phyloP scores from a whole-genome alignment of 1,140 invertebrate species.

The Drosophila micromelanica region DNA sequence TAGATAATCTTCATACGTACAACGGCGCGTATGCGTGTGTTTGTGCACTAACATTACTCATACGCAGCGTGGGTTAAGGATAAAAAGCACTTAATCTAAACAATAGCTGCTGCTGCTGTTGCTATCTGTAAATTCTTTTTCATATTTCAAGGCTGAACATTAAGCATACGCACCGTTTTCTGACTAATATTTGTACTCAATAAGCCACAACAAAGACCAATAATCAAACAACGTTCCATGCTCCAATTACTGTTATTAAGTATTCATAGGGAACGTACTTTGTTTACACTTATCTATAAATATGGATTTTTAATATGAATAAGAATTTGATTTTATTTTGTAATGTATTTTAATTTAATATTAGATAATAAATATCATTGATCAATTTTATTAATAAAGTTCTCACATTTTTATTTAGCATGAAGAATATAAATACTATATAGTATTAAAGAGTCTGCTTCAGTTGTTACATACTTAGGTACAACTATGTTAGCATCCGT shows the following conservation, averaged over 20 bases:
- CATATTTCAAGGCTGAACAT: constrained; percentile 3
- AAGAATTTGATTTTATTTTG: too few species aligned
- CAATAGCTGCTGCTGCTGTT: constrained; percentile 19
- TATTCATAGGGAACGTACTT: background rate
- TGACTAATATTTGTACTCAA: constrained; percentile 9
- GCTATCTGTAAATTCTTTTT: background rate
- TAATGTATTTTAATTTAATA: too few species aligned
- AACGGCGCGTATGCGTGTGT: constrained; percentile 29
- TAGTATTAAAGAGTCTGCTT: too few species aligned
- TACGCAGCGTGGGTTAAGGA: constrained; percentile 10
- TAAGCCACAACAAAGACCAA: constrained; percentile 9
- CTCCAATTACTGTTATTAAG: constrained; percentile 5
- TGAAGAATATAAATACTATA: background rate
- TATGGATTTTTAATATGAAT: too few species aligned
- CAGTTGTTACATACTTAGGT: too few species aligned
- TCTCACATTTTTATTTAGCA: too few species aligned
- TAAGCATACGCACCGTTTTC: constrained; percentile 56
- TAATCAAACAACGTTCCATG: constrained; percentile 6
- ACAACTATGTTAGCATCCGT: too few species aligned
- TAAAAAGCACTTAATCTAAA: constrained; percentile 39
- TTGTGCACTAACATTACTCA: constrained; percentile 39
- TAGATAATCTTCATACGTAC: too few species aligned
- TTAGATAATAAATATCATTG: background rate
- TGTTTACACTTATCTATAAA: background rate
- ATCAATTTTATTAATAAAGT: too few species aligned